A percentile compares a stretch with the other conserved stretches of the same genome.
These are phyloP conservation scores for Ormyrus pomaceus DNA, from an alignment of 2,888 invertebrate species.

Conservation along the genomic window DNA sequence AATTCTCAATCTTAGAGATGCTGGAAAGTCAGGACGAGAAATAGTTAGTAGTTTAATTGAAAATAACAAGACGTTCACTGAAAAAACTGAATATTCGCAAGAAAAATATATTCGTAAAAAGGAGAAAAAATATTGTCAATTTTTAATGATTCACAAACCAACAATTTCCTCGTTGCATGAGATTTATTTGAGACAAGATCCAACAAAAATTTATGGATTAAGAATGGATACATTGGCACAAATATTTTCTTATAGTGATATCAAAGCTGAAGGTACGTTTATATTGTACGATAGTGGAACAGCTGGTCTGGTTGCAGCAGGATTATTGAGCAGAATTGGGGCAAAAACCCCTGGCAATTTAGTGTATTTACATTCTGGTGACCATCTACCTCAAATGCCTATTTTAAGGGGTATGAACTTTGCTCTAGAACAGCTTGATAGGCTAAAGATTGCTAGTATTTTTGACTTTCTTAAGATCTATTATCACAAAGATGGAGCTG, in stretches of 20 bases:
- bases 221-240: conserved; percentile 93
- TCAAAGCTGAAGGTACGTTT: conserved; percentile 86
- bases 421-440: conserved; percentile 81
- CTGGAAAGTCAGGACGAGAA: conserved; percentile 86
- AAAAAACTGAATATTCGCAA: conserved; percentile 94
- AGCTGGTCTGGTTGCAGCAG: conserved; percentile 89
- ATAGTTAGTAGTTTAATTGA: conserved; percentile 92
- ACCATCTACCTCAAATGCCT: conserved; percentile 84
- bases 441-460: conserved; percentile 86
- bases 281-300: conserved; percentile 93
- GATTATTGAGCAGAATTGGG: conserved; percentile 87
- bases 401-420: conserved; percentile 89
- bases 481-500: conserved; percentile 78
- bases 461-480: conserved; percentile 84
- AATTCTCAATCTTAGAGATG: conserved; percentile 86
- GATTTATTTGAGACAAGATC: conserved; percentile 89
- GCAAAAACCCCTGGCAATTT: conserved; percentile 80
- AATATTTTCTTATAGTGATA: conserved; percentile 88
- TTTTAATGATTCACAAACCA: conserved; percentile 87
- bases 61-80: conserved; percentile 92
- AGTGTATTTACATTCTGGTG: conserved; percentile 88
- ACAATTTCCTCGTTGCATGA: conserved; percentile 89
- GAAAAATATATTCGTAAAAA: conserved; percentile 97
- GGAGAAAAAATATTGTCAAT: conserved; percentile 93
- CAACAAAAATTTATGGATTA: conserved; percentile 85